These are phyloP conservation scores for Drosophila villosipedis DNA, from an alignment of 2,888 invertebrate genomes.

Conservation along the genomic window DNA sequence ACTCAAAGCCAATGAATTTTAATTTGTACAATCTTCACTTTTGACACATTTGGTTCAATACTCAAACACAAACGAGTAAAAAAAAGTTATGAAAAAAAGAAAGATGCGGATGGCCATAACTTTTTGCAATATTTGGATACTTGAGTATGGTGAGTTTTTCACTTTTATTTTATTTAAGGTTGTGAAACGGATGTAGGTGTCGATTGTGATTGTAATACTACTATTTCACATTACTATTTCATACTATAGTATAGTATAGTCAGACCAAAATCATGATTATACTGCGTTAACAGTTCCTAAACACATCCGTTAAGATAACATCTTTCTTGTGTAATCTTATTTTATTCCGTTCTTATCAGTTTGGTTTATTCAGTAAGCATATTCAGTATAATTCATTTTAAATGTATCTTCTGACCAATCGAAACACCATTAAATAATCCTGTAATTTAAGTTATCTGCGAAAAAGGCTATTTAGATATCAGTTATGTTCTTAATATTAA, in stretches of 20 bases:
- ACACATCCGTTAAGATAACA: too few species aligned
- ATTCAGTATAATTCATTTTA: neutral
- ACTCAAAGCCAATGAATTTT: conserved; percentile 35
- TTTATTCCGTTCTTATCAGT: too few species aligned
- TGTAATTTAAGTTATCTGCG: neutral
- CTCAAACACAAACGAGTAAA: conserved; percentile 3
- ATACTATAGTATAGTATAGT: too few species aligned
- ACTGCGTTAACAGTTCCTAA: too few species aligned
- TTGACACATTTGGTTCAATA: conserved; percentile 44
- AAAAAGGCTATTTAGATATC: neutral
- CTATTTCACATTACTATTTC: too few species aligned
- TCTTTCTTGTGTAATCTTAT: too few species aligned
- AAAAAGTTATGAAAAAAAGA: neutral
- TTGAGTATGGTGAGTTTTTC: conserved; percentile 10
- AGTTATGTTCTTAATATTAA: neutral
- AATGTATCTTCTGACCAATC: neutral
- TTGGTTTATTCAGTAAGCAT: neutral
- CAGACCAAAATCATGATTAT: too few species aligned
- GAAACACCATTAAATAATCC: neutral
- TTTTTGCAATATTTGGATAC: conserved; percentile 14
- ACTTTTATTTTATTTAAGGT: conserved; percentile 14
- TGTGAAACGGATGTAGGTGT: conserved; percentile 5
- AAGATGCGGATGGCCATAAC: neutral
- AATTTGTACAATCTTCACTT: conserved; percentile 45
- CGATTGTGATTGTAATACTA: too few species aligned